phyloP scores from a whole-genome alignment of 2,113 vertebrate species.

The Plecotus auritus region DNA sequence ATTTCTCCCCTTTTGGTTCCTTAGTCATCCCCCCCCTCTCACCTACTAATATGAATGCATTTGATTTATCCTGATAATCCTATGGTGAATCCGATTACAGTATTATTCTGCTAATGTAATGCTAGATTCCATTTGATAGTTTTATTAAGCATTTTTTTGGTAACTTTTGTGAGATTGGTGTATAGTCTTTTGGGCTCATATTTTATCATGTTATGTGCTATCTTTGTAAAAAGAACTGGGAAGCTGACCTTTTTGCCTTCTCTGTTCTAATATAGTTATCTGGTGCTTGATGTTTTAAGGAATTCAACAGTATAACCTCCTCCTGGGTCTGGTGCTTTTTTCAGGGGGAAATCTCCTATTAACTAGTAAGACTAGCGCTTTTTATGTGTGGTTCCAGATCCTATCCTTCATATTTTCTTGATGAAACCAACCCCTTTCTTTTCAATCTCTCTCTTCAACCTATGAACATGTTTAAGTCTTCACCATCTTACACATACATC shows the following conservation, averaged over 20 bases:
- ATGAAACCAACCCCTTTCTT: neutral
- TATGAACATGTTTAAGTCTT: neutral
- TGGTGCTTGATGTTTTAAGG: neutral
- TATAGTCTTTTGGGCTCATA: neutral
- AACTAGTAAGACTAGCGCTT: neutral
- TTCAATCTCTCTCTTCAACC: neutral
- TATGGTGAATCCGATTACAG: neutral
- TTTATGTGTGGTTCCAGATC: neutral
- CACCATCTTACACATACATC: neutral
- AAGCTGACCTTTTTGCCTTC: neutral
- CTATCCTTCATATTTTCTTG: neutral
- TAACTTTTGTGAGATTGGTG: neutral
- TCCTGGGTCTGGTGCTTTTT: neutral
- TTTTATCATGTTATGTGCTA: neutral
- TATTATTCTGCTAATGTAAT: neutral
- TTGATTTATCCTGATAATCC: neutral
- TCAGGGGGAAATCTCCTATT: neutral
- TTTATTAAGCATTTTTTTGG: conserved; percentile 1
- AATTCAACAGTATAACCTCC: neutral
- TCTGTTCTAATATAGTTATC: neutral
- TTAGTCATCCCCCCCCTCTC: neutral
- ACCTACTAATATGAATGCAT: neutral
- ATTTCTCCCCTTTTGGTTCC: neutral
- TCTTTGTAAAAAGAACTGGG: neutral
- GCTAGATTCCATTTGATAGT: neutral